Conservation (phyloP, 2,888 invertebrate species). For the Adelognathus sp. region DNA sequence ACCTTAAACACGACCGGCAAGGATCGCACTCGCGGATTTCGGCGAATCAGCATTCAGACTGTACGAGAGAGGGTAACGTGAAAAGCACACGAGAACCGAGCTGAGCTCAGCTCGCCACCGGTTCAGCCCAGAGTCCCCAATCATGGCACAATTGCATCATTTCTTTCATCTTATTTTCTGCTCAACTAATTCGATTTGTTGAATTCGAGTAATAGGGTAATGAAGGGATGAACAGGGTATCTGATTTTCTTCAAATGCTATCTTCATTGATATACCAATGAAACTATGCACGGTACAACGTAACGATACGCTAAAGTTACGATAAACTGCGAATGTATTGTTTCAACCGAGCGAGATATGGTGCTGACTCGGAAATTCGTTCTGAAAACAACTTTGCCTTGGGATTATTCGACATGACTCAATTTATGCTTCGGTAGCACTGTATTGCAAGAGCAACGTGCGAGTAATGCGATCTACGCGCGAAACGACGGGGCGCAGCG, state of each 20-base stretch:
- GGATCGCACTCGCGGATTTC: constrained; percentile 58
- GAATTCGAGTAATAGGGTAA: no score
- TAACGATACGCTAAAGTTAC: no score
- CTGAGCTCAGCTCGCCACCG: constrained; percentile 2
- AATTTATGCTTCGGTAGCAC: background rate
- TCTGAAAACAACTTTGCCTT: background rate
- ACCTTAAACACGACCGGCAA: constrained; percentile 61
- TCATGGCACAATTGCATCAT: background rate
- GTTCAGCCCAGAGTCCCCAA: background rate
- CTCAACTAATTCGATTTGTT: background rate
- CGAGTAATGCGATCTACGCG: constrained; percentile 22
- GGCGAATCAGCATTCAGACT: constrained; percentile 63
- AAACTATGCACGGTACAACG: no score
- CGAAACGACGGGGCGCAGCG: constrained; percentile 6
- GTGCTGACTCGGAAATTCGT: background rate
- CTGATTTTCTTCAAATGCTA: no score
- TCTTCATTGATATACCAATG: no score
- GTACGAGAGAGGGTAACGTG: constrained; percentile 1
- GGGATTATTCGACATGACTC: background rate
- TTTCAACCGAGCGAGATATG: no score
- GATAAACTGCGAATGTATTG: no score
- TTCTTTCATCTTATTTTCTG: background rate
- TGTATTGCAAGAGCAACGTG: background rate
- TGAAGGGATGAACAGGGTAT: no score
- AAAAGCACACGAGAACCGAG: background rate